Evolutionary conservation across 53 echinoderm and acorn worm species (phyloP), one percentile per base, ranked within the genome.

Genomic region (Holothuria leucospilota): DNA sequence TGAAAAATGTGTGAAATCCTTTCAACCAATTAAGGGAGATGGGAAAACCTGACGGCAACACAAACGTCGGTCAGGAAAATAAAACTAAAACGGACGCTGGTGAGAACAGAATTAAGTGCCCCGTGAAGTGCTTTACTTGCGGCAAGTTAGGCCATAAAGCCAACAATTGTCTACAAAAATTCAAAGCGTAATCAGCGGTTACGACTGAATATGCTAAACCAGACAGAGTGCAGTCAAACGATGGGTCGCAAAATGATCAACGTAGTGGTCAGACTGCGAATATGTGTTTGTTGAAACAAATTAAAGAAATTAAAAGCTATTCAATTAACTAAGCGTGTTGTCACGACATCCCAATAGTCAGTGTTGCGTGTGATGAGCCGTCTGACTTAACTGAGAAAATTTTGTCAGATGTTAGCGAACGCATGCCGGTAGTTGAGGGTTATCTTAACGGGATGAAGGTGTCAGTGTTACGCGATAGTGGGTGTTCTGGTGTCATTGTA

Each of bases 401-500:
- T 60, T 60, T 60, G 60, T 60, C 60, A 60, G 60, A 60, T 20
- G 60, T 60, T 15, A 60, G 60, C 20, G n/a, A n/a, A n/a, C n/a
- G n/a, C n/a, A n/a, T n/a, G n/a, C n/a, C n/a, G n/a, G n/a, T n/a
- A n/a, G n/a, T 60, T 15, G 60, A 60, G 20, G 60, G 60, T 15
- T 60, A 15, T 60, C 60, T 60, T 60, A 60, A 60, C 13, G 60
- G 60, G 13, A 60, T 13, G 60, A 60, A 60, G 39, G 88, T 91
- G 24, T 39, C 77, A 18, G 88, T 93, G 24, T 78, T 93, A 51
- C 69, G 93, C 8, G 93, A 93, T 69, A 93, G 93, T 69, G 91
- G 93, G 52, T 93, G 89, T 74, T 90, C 90, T 39, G 86, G 70
- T 61, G 86, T 88, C 40, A 85, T 89, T 12, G 86, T 91, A 59